A percentile compares a stretch with the other conserved stretches of the same genome.
These are phyloP conservation scores for Cephus spinipes DNA, from an alignment of 2,888 invertebrate species.

Conservation along the genomic window DNA sequence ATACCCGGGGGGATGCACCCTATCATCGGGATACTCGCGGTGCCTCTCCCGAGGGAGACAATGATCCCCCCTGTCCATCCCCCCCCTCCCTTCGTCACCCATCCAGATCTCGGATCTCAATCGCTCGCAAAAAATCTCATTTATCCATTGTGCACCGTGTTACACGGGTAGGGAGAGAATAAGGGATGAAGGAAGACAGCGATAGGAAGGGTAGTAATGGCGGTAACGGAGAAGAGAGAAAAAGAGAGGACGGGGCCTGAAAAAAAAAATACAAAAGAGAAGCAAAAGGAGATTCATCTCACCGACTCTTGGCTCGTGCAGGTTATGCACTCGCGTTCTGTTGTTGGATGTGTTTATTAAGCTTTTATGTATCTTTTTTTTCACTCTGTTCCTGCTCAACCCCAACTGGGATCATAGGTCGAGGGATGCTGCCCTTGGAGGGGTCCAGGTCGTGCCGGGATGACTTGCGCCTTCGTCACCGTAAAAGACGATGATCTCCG, in stretches of 20 bases:
- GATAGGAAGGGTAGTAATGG: constrained; percentile 10
- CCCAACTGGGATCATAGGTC: constrained; percentile 11
- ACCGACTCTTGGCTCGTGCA: constrained; percentile 51
- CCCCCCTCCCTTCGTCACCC: constrained; percentile 18
- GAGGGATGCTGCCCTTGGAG: constrained; percentile 12
- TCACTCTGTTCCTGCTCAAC: constrained; percentile 16
- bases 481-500: too few species aligned
- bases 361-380: constrained; percentile 23
- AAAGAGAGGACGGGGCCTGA: constrained; percentile 15
- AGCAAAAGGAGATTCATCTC: constrained; percentile 17
- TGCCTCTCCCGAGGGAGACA: constrained; percentile 57
- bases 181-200: not conserved
- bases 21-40: constrained; percentile 59
- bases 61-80: constrained; percentile 45
- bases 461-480: too few species aligned
- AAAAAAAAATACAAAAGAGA: constrained; percentile 4
- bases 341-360: constrained; percentile 55
- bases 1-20: constrained; percentile 57
- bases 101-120: constrained; percentile 57
- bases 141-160: constrained; percentile 61
- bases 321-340: constrained; percentile 44
- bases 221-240: constrained; percentile 15
- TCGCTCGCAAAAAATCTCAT: constrained; percentile 65
- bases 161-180: constrained; percentile 30
- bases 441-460: constrained; percentile 3